These are phyloP conservation scores for Psix sp. DNA, from an alignment of 1,140 invertebrate genomes.

Conservation along the genomic window DNA sequence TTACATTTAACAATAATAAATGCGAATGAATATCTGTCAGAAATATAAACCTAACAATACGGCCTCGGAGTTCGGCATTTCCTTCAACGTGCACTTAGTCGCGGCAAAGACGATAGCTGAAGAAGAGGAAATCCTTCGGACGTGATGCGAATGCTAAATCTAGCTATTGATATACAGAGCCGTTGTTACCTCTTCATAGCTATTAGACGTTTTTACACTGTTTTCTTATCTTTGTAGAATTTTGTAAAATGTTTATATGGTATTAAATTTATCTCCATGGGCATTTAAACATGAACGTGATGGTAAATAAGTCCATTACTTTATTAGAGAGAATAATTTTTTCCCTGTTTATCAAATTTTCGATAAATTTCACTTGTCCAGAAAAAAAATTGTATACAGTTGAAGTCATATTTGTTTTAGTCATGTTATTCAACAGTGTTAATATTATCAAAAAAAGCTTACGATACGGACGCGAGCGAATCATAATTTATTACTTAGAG, in stretches of 20 bases:
- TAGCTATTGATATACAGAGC: conserved; percentile 41
- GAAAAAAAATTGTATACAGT: too few relatives aligned
- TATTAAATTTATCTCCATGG: conserved; percentile 37
- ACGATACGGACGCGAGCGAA: too few relatives aligned
- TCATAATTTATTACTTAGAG: conserved; percentile 15
- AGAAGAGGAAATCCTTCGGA: conserved; percentile 58
- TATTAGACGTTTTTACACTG: conserved; percentile 45
- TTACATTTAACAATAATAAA: conserved; percentile 47
- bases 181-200: conserved; percentile 51
- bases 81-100: conserved; percentile 40
- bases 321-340: conserved; percentile 7
- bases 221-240: conserved; percentile 26
- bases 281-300: conserved; percentile 27
- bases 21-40: conserved; percentile 27
- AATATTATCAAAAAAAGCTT: too few relatives aligned
- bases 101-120: conserved; percentile 45
- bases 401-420: too few relatives aligned
- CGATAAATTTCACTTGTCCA: too few relatives aligned
- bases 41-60: conserved; percentile 49
- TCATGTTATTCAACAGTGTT: too few relatives aligned
- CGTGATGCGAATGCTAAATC: conserved; percentile 54
- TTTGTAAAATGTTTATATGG: conserved; percentile 30
- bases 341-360: conserved; percentile 12
- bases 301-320: conserved; percentile 25
- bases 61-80: conserved; percentile 47